Percentiles rank a stretch among this genome's conserved stretches.
phyloP scores from a whole-genome alignment of 2,797 vertebrate species.

The Ciconia nigra region DNA sequence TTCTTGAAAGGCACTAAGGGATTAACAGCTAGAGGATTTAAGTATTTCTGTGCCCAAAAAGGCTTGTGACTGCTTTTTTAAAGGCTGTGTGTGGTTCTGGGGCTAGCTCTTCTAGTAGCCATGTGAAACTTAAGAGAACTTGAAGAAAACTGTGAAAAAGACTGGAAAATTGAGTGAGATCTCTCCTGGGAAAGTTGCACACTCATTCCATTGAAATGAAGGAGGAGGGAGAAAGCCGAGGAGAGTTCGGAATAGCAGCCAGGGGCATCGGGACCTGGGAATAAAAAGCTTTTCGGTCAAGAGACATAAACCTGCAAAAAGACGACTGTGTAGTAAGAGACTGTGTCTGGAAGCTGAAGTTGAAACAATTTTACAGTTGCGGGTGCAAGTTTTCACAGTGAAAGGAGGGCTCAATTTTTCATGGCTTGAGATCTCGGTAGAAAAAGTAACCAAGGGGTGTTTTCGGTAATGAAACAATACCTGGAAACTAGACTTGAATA shows the following conservation, averaged over 20 bases:
- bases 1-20: neutral
- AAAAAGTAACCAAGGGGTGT: neutral
- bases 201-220: fast-evolving
- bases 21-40: no score
- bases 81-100: fast-evolving
- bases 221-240: neutral
- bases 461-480: neutral
- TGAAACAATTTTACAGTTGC: neutral
- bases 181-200: neutral
- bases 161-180: no score
- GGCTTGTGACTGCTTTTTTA: neutral
- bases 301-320: neutral
- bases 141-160: neutral
- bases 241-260: neutral
- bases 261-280: neutral
- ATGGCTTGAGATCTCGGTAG: neutral
- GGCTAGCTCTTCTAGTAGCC: neutral
- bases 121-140: no score
- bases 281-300: neutral
- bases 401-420: neutral
- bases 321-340: neutral
- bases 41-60: neutral
- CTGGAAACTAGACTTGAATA: neutral
- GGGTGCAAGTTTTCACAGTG: neutral
- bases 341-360: fast-evolving